Base-by-base conservation (phyloP, 2,888 invertebrate genomes). In the Teleiodes luculella region DNA sequence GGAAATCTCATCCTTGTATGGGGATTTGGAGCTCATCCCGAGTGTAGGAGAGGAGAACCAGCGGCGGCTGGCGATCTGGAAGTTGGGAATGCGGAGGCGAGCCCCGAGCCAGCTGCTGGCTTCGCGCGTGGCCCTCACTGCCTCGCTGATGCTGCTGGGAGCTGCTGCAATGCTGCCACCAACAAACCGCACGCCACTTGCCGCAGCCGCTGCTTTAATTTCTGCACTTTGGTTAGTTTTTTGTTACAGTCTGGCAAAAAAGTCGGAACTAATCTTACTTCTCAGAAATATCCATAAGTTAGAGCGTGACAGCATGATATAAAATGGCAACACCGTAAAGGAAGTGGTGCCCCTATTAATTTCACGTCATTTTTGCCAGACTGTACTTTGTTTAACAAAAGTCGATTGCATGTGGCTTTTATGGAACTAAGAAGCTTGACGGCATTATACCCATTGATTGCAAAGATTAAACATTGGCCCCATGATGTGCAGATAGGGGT, bases 381-480 rank as follows among this genome's bases (percentile, higher is more conserved):
- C n/a, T n/a, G n/a, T n/a, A n/a, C n/a, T n/a, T n/a, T n/a, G n/a
- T n/a, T n/a, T n/a, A n/a, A n/a, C n/a, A n/a, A n/a, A n/a, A n/a
- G n/a, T n/a, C n/a, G n/a, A n/a, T n/a, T n/a, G n/a, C n/a, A n/a
- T n/a, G 41, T 52, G 2, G 4, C 31, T 70, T 78, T n/a, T n/a
- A n/a, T n/a, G n/a, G 78, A 73, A 60, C 76, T 2, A 58, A 57
- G 55, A 74, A 80, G 8, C 65, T 86, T 52, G 82, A 85, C 61
- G 64, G 84, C 48, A 53, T 66, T 43, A 74, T 74, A 55, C 86
- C 88, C 0, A 11, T 86, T n/a, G 58, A 66, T 1, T 88, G 53
- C 62, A 68, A 18, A n/a, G n/a, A 85, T 96, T 51, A 80, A 88
- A 13, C 83, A 90, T 57, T 96, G 96, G 96, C 96, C 96, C 0